Evolutionary conservation across 2,888 invertebrate genomes (phyloP).

Genomic region (Metalampra italica): DNA sequence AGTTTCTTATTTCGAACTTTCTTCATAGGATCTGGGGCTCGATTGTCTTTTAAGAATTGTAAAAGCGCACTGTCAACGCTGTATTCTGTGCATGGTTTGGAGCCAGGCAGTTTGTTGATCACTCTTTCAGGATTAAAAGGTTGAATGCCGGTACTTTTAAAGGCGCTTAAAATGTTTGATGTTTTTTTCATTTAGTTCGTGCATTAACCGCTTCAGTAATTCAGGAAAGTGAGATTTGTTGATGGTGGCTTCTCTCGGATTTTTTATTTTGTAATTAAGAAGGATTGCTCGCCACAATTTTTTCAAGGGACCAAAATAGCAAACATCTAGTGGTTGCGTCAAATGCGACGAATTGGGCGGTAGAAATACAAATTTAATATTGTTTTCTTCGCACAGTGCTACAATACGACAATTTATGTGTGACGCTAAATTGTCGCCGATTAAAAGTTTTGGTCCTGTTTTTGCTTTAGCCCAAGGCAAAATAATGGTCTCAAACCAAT

Average conservation of each 20-base stretch:
- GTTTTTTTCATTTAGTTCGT: neutral
- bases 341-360: conserved; percentile 29
- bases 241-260: too few relatives aligned
- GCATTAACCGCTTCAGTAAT: too few relatives aligned
- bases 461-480: conserved; percentile 9
- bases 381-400: neutral
- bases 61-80: neutral
- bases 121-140: neutral
- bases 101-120: neutral
- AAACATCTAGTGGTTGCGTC: conserved; percentile 35
- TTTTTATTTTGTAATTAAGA: conserved; percentile 1
- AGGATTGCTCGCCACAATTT: conserved; percentile 16
- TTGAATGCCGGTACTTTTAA: neutral
- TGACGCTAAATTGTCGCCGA: conserved; percentile 15
- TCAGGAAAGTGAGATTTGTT: too few relatives aligned
- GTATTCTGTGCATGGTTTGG: neutral
- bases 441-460: conserved; percentile 10
- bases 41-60: neutral
- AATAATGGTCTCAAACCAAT: conserved; percentile 27
- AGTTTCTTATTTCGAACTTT: neutral
- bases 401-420: conserved; percentile 5
- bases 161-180: neutral
- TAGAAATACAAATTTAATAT: conserved; percentile 3
- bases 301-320: conserved; percentile 26
- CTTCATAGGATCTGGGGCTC: neutral